Conservation (phyloP, 2,797 vertebrate species). For the Lutjanus campechanus region DNA sequence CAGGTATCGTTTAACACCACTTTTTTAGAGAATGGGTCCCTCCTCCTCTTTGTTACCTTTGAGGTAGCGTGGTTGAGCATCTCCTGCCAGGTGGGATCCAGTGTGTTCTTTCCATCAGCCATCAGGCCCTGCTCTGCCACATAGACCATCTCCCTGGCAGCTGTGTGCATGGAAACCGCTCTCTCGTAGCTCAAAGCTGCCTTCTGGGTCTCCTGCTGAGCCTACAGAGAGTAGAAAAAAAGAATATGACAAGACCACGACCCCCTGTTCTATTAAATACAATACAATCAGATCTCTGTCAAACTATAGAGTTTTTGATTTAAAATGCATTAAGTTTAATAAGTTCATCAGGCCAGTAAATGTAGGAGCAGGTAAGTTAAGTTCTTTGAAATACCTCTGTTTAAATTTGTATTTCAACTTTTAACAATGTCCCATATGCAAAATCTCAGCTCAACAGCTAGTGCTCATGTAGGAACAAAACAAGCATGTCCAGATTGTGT, state of each 20-base stretch:
- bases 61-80: slow-evolving; percentile 96
- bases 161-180: slow-evolving; percentile 95
- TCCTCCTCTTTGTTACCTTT: slow-evolving; percentile 82
- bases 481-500: slow-evolving; percentile 14
- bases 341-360: background rate
- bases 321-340: background rate
- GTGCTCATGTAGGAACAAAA: background rate
- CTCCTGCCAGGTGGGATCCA: slow-evolving; percentile 98
- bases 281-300: background rate
- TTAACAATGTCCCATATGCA: background rate
- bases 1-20: background rate
- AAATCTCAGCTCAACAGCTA: background rate
- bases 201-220: slow-evolving; percentile 96
- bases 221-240: slow-evolving; percentile 81
- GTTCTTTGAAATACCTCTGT: background rate
- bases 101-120: slow-evolving; percentile 91
- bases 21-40: background rate
- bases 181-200: slow-evolving; percentile 94
- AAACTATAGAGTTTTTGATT: background rate
- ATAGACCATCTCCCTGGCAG: slow-evolving; percentile 96
- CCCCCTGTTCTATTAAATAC: background rate
- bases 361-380: background rate
- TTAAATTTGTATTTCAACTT: background rate
- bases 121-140: slow-evolving; percentile 96
- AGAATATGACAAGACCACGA: slow-evolving; percentile 15